phyloP scores from a whole-genome alignment of 1,140 invertebrate genomes.

The Zophobas atratus region DNA sequence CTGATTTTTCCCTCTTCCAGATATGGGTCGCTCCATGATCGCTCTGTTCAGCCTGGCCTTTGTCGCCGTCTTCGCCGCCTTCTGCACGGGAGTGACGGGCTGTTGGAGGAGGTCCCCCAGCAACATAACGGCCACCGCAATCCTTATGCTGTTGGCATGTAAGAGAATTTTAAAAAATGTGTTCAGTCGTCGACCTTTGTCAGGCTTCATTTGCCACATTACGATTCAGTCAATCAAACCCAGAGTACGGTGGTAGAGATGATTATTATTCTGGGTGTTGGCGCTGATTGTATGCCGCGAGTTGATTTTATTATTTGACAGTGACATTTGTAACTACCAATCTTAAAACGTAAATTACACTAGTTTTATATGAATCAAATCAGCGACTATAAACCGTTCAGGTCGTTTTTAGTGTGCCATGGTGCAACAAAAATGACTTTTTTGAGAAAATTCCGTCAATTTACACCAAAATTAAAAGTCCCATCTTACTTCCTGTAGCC shows the following conservation, averaged over 20 bases:
- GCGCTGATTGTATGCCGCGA: conserved; percentile 10
- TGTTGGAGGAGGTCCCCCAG: conserved; percentile 94
- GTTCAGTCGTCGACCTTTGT: conserved; percentile 24
- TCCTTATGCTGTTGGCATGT: conserved; percentile 92
- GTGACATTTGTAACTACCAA: too few species aligned
- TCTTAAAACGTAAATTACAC: too few species aligned
- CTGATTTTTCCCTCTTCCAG: conserved; percentile 71
- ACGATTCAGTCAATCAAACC: conserved; percentile 19
- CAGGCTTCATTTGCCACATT: conserved; percentile 25
- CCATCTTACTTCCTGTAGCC: too few species aligned
- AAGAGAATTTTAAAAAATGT: conserved; percentile 66
- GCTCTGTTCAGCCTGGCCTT: conserved; percentile 93
- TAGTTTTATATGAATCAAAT: too few species aligned
- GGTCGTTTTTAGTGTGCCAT: too few species aligned
- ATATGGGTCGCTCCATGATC: conserved; percentile 92
- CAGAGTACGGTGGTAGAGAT: conserved; percentile 6
- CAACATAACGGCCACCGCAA: conserved; percentile 93
- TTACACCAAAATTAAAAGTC: too few species aligned
- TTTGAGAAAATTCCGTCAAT: too few species aligned
- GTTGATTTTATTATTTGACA: background rate
- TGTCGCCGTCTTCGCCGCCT: conserved; percentile 90
- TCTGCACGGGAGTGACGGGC: conserved; percentile 92
- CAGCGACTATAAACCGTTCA: too few species aligned
- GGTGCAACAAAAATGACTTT: too few species aligned
- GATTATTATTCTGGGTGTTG: conserved; percentile 15